Evolutionary conservation across 2,888 invertebrate genomes (phyloP).

Genomic region (Julus scandinavius): DNA sequence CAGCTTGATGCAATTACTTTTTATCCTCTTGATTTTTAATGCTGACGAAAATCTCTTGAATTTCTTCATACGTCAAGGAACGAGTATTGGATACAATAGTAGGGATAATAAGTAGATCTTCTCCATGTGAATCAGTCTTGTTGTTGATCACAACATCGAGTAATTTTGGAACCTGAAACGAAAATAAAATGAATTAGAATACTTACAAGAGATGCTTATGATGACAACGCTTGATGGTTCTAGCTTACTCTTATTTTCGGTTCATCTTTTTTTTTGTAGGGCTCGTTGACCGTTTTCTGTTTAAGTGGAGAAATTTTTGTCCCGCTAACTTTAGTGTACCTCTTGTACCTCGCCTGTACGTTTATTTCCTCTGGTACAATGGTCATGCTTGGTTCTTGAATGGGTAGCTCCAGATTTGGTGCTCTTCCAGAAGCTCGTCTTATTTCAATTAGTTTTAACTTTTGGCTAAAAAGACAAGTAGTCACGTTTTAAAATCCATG

Average conservation of each 20-base stretch:
- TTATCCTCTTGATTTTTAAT: slow-evolving; percentile 56
- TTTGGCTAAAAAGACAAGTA: background rate
- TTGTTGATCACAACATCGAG: background rate
- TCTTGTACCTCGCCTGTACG: slow-evolving; percentile 29
- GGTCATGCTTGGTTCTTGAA: slow-evolving; percentile 10
- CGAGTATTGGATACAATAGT: background rate
- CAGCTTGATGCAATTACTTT: slow-evolving; percentile 8
- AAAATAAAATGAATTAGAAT: background rate
- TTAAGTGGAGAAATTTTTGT: slow-evolving; percentile 5
- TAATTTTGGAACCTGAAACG: background rate
- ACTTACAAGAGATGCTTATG: background rate
- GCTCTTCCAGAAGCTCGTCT: background rate
- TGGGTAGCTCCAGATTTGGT: background rate
- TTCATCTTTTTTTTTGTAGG: slow-evolving; percentile 19
- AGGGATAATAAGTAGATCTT: background rate
- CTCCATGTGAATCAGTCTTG: background rate
- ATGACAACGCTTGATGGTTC: background rate
- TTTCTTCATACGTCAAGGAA: slow-evolving; percentile 60
- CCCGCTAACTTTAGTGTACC: background rate
- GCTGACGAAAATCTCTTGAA: slow-evolving; percentile 60
- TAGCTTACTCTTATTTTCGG: slow-evolving; percentile 11
- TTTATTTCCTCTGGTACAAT: slow-evolving; percentile 51
- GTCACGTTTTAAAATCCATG: background rate
- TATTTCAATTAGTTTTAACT: slow-evolving; percentile 6
- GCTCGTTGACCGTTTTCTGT: background rate